Base-by-base conservation (phyloP, 2,888 invertebrate species). In the Nematopogon swammerdamellus region DNA sequence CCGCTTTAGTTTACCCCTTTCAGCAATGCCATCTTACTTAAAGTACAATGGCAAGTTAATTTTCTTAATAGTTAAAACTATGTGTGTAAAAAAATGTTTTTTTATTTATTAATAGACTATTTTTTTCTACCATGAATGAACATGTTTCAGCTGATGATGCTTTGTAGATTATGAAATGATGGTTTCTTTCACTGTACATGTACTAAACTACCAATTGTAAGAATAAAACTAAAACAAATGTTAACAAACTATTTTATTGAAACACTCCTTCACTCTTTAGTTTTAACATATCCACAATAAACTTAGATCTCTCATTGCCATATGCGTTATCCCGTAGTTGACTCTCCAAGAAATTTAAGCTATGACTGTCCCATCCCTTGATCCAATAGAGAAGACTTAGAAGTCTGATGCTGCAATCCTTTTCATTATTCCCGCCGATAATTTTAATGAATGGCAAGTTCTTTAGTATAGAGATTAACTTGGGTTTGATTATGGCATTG, bases 311-410 rank as follows among this genome's bases (percentile, higher is more conserved):
- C 56, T 76, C 70, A 52, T 56, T 58, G 53, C 63, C 63, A 50
- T 75, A 79, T 3, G 55, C 59, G 59, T 63, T 63, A 45, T 69
- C 57, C 17, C 68, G 53, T 36, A 80, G 56, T 54, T 80, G 80
- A 2, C 64, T 65, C 56, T 75, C 72, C 51, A 80, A 59, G 51
- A 71, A 55, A 61, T 75, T 70, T 46, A 80, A 61, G 10, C 72
- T 69, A n/a, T 67, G 64, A 14, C 55, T 59, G 56, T 79, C 74
- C 76, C 79, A 80, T 25, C 56, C 56, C 57, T 65, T 70, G 18
- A 82, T 68, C 74, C 84, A 83, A 57, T 79, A 82, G 45, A 84
- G 64, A 36, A 85, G 58, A 51, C 84, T 81, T 53, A 80, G 72
- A 11, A 85, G 67, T 56, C 80, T 80, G 52, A 79, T 72, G 55